phyloP scores from a whole-genome alignment of 2,888 invertebrate genomes.

The Stegana nigrithorax region DNA sequence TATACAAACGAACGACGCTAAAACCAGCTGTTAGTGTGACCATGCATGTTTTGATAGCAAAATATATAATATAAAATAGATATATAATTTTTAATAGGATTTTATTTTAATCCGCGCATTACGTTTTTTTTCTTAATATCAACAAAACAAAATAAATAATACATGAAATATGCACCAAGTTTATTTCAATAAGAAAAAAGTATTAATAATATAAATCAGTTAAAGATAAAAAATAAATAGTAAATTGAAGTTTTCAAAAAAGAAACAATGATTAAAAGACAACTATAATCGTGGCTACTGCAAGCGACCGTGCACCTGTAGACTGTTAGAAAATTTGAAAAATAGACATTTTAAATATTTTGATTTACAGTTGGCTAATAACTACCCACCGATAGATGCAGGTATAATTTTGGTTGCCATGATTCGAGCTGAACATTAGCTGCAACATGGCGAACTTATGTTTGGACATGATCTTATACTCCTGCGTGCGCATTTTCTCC shows the following conservation, averaged over 20 bases:
- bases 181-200: too few relatives aligned
- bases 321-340: background rate
- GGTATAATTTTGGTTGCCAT: conserved; percentile 52
- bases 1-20: background rate
- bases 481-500: conserved; percentile 34
- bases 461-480: conserved; percentile 29
- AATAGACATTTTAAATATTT: background rate
- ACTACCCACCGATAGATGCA: conserved; percentile 55
- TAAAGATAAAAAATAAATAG: background rate
- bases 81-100: too few relatives aligned
- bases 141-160: too few relatives aligned
- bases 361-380: background rate
- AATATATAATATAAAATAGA: too few relatives aligned
- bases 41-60: too few relatives aligned
- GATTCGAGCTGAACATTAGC: conserved; percentile 48
- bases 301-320: background rate
- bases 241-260: too few relatives aligned
- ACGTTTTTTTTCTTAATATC: too few relatives aligned
- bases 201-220: too few relatives aligned
- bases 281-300: too few relatives aligned
- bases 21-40: background rate
- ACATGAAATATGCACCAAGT: too few relatives aligned
- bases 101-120: too few relatives aligned
- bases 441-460: conserved; percentile 33
- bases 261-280: background rate